Evolutionary conservation across 2,888 invertebrate species (phyloP).

Genomic region (Chymomyza caudatula): DNA sequence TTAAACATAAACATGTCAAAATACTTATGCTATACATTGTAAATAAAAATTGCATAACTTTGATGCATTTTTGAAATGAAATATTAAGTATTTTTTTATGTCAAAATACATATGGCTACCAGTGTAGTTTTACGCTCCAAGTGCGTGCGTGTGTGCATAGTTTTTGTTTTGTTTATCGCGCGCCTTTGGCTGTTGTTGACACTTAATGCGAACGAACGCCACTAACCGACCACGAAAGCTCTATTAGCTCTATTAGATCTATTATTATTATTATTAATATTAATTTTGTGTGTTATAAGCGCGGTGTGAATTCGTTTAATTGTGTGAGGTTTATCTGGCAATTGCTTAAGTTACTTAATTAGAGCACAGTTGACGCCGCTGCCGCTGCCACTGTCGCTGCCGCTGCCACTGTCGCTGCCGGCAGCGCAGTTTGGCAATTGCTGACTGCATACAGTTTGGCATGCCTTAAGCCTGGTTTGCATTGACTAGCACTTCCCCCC

Average conservation of each 20-base stretch:
- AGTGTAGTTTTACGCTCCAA: not conserved
- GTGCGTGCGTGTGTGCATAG: slow-evolving; percentile 8
- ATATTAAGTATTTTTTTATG: no score
- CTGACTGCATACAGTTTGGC: slow-evolving; percentile 25
- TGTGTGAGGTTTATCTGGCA: slow-evolving; percentile 5
- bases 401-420: no score
- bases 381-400: no score
- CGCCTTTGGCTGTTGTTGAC: not conserved
- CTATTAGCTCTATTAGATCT: slow-evolving; percentile 17
- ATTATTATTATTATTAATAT: slow-evolving; percentile 16
- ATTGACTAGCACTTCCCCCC: no score
- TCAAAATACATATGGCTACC: no score
- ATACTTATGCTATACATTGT: no score
- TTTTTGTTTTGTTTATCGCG: slow-evolving; percentile 20
- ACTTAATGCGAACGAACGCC: not conserved
- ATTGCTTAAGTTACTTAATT: slow-evolving; percentile 19
- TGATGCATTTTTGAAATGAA: no score
- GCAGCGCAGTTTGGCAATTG: slow-evolving; percentile 25
- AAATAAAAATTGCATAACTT: no score
- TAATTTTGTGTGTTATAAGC: not conserved
- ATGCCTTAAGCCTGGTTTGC: slow-evolving; percentile 1
- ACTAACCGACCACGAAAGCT: not conserved
- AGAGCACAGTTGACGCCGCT: slow-evolving; percentile 20
- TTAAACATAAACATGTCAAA: no score
- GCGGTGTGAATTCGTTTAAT: slow-evolving; percentile 4